Evolutionary conservation across 2,888 invertebrate species (phyloP).

Genomic region (Melieria picta): DNA sequence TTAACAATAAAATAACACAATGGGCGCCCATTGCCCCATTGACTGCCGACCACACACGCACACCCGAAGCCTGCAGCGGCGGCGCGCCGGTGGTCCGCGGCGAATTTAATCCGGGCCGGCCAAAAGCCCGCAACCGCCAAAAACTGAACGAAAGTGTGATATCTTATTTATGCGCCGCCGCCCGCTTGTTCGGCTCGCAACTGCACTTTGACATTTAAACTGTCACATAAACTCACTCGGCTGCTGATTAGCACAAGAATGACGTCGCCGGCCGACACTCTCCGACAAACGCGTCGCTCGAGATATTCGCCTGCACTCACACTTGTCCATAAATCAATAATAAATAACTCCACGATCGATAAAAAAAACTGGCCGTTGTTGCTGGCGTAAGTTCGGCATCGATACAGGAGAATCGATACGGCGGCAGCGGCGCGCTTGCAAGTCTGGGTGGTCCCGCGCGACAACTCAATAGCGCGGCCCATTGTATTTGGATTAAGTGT

Average conservation of each 20-base stretch:
- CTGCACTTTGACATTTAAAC: slow-evolving; percentile 43
- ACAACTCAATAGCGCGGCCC: slow-evolving; percentile 7
- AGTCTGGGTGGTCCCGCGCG: slow-evolving; percentile 23
- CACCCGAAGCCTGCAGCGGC: neutral
- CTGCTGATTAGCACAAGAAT: slow-evolving; percentile 46
- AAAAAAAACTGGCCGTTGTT: slow-evolving; percentile 4
- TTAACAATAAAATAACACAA: slow-evolving; percentile 40
- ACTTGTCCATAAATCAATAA: slow-evolving; percentile 27
- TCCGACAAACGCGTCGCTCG: neutral
- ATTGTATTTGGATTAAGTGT: slow-evolving; percentile 28
- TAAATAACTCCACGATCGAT: slow-evolving; percentile 23
- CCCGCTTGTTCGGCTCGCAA: slow-evolving; percentile 37
- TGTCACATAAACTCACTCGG: slow-evolving; percentile 46
- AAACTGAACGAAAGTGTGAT: slow-evolving; percentile 33
- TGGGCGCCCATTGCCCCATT: slow-evolving; percentile 29
- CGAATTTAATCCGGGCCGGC: slow-evolving; percentile 23
- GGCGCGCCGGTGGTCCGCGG: slow-evolving; percentile 25
- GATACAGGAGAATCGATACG: slow-evolving; percentile 27
- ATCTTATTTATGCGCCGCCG: slow-evolving; percentile 11
- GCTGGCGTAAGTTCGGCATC: neutral
- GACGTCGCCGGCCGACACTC: slow-evolving; percentile 2
- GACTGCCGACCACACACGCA: slow-evolving; percentile 25
- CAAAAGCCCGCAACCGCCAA: slow-evolving; percentile 22
- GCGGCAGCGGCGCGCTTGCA: slow-evolving; percentile 10
- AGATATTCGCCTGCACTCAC: neutral